Base-by-base conservation (phyloP, 2,113 vertebrate genomes). In the Thermophis baileyi region DNA sequence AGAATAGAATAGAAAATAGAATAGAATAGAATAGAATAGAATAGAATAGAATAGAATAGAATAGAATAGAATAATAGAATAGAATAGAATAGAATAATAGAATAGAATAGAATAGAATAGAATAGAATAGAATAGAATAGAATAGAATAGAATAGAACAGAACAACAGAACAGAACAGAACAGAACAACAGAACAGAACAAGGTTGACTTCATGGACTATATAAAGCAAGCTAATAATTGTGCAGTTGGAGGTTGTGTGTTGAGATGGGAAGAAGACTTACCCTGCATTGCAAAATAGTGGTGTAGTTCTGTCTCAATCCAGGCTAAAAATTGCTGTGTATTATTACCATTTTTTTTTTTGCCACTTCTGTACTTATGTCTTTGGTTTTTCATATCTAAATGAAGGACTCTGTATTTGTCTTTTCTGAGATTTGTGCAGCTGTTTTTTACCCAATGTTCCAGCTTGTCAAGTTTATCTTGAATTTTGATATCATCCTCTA, bases 171-270 rank as follows among this genome's bases (percentile, higher is more conserved):
- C 6, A 6, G 6, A 24, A 27, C 2, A 24, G 54, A 20, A 27
- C 4, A n/a, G 12, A 30, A n/a, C 1, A 30, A n/a, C 1, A n/a
- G 3, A n/a, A n/a, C 2, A n/a, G 63, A n/a, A n/a, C 2, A 60
- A 3, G 57, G 25, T n/a, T 44, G 5, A 16, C 44, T 18, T 63
- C 51, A 63, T n/a, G 14, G 6, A 22, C 11, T 35, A 8, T 24
- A 47, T n/a, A 51, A 22, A 40, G 5, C 20, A 53, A 81, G 5
- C 7, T 74, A 74, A 74, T 35, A 74, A 25, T 2, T 74, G n/a
- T 35, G 12, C 30, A 69, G 12, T n/a, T n/a, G 63, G 63, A n/a
- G 25, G 25, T n/a, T 27, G 24, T 27, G 3, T 60, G 57, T 60
- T 69, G 63, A 69, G 30, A 9, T 69, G 30, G 30, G 12, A 16